Evolutionary conservation across 2,797 vertebrate genomes (phyloP).

Genomic region (Pogoniulus pusillus): DNA sequence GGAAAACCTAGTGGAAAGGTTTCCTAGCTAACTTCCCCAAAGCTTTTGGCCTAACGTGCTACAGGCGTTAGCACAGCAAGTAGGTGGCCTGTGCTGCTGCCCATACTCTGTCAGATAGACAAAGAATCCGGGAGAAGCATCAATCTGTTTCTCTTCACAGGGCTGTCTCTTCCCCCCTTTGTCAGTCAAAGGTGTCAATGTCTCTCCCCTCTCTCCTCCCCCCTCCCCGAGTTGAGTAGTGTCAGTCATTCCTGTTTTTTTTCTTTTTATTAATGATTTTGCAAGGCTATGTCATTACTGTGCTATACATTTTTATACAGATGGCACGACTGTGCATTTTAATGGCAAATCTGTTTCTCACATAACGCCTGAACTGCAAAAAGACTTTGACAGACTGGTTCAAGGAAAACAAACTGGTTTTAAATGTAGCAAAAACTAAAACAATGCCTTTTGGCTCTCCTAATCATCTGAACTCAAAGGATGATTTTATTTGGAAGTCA

Average conservation of each 20-base stretch:
- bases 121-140: constrained; percentile 74
- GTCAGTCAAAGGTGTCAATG: constrained; percentile 76
- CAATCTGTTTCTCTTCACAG: constrained; percentile 81
- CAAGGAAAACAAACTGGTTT: constrained; percentile 86
- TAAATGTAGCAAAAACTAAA: constrained; percentile 85
- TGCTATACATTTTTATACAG: constrained; percentile 84
- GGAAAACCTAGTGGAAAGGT: not conserved
- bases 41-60: constrained; percentile 65
- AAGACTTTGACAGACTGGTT: constrained; percentile 87
- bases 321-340: constrained; percentile 87
- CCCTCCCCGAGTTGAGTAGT: constrained; percentile 74
- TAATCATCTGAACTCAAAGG: constrained; percentile 79
- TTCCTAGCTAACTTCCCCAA: constrained; percentile 49
- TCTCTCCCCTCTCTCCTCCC: constrained; percentile 75
- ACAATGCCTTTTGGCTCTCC: constrained; percentile 84
- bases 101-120: constrained; percentile 75
- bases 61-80: constrained; percentile 60
- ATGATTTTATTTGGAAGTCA: constrained; percentile 74
- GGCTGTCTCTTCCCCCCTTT: constrained; percentile 77
- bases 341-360: constrained; percentile 87
- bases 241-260: constrained; percentile 82
- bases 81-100: constrained; percentile 69
- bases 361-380: constrained; percentile 86
- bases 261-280: constrained; percentile 84
- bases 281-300: constrained; percentile 82